Evolutionary conservation across 2,113 vertebrate species (phyloP).

Genomic region (Hystrix cristata): DNA sequence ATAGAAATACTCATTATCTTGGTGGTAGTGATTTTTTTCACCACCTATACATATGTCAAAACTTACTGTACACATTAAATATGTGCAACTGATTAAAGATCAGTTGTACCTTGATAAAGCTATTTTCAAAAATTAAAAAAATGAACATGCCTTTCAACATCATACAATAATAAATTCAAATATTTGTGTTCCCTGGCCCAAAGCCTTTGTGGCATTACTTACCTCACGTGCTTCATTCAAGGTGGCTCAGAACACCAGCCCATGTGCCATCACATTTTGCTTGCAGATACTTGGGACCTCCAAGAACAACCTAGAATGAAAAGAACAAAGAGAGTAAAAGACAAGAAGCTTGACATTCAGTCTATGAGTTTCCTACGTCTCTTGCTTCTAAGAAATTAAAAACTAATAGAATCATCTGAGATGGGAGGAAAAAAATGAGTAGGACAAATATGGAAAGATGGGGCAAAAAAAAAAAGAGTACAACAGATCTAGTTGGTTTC

Average conservation of each 20-base stretch:
- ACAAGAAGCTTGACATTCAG: background rate
- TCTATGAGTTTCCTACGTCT: background rate
- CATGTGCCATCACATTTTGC: fast-evolving
- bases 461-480: background rate
- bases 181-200: background rate
- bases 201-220: background rate
- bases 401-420: background rate
- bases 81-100: background rate
- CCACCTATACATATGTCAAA: background rate
- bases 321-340: background rate
- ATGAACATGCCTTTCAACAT: background rate
- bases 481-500: background rate
- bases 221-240: background rate
- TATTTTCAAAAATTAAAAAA: background rate
- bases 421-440: background rate
- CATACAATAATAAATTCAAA: background rate
- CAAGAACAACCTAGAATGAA: background rate
- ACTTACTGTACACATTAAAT: background rate
- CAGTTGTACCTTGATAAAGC: background rate
- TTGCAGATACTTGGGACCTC: background rate
- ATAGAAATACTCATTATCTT: background rate
- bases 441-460: background rate
- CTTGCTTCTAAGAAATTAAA: background rate
- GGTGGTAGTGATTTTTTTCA: background rate
- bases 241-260: background rate